Conservation (phyloP, 2,888 invertebrate genomes). For the Ennomos quercinarius region DNA sequence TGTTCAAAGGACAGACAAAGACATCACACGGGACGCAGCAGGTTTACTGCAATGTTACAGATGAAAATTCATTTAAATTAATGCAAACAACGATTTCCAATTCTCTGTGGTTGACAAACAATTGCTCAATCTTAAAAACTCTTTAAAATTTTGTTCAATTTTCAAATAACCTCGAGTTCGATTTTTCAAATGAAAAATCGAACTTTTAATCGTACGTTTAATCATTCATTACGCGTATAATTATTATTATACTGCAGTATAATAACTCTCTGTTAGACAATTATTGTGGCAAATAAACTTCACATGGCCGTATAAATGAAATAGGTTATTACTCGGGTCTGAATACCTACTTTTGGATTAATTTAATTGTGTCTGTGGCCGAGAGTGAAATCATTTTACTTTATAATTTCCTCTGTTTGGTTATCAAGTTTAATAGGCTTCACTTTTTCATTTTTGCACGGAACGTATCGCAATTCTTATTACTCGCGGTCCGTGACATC, state of each 20-base stretch:
- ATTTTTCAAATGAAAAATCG: too few species aligned
- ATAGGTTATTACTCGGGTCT: too few species aligned
- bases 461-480: constrained; percentile 26
- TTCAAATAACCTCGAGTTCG: too few species aligned
- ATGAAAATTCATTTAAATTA: constrained; percentile 23
- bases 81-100: constrained; percentile 9
- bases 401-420: constrained; percentile 15
- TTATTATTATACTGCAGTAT: too few species aligned
- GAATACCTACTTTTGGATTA: too few species aligned
- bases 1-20: constrained; percentile 18
- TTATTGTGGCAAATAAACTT: too few species aligned
- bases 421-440: constrained; percentile 10
- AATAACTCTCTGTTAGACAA: too few species aligned
- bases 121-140: neutral
- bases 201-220: too few species aligned
- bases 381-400: constrained; percentile 1
- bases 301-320: too few species aligned
- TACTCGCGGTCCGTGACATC: constrained; percentile 18
- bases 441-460: constrained; percentile 18
- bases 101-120: constrained; percentile 17
- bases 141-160: constrained; percentile 16
- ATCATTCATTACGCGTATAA: too few species aligned
- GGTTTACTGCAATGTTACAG: constrained; percentile 14
- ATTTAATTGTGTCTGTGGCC: neutral
- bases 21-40: constrained; percentile 5